phyloP scores from a whole-genome alignment of 2,797 vertebrate species.

The Hylomyscus alleni region DNA sequence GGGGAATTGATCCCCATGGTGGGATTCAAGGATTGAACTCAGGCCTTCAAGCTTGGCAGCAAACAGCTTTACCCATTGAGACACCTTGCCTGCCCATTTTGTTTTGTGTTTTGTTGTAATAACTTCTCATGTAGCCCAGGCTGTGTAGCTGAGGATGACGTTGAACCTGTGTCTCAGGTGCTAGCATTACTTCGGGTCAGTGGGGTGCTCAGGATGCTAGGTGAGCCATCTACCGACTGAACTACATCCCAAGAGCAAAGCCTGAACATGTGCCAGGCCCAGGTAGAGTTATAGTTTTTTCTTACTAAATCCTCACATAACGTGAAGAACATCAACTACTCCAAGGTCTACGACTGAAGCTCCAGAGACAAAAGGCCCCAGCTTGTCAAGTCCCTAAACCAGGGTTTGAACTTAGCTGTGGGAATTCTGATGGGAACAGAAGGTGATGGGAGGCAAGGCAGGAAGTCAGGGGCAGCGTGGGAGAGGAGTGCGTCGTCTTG shows the following conservation, averaged over 20 bases:
- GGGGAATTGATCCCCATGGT: not conserved
- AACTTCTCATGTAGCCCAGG: not conserved
- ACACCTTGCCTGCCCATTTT: not conserved
- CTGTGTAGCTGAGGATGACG: not conserved
- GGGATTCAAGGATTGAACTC: not conserved
- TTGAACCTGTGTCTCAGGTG: not conserved
- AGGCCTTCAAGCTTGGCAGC: not conserved
- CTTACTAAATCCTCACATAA: constrained; percentile 6
- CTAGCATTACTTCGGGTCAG: not conserved
- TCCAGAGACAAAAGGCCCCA: not conserved
- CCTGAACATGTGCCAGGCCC: not conserved
- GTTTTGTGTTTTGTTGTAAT: not conserved
- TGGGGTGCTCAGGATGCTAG: not conserved
- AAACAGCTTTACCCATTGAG: not conserved
- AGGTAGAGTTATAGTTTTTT: not conserved
- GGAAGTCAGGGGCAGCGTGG: constrained; percentile 45
- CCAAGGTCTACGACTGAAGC: not conserved
- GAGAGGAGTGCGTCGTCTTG: not conserved
- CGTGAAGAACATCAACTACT: not conserved
- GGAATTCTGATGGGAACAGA: constrained; percentile 55
- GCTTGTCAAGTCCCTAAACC: not conserved
- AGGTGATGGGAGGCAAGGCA: constrained; percentile 50
- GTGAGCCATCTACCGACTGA: not conserved
- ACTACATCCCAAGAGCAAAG: not conserved
- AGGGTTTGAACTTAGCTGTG: constrained; percentile 37